These are phyloP conservation scores for Hycleus phaleratus DNA, from an alignment of 1,140 invertebrate genomes.

Conservation along the genomic window DNA sequence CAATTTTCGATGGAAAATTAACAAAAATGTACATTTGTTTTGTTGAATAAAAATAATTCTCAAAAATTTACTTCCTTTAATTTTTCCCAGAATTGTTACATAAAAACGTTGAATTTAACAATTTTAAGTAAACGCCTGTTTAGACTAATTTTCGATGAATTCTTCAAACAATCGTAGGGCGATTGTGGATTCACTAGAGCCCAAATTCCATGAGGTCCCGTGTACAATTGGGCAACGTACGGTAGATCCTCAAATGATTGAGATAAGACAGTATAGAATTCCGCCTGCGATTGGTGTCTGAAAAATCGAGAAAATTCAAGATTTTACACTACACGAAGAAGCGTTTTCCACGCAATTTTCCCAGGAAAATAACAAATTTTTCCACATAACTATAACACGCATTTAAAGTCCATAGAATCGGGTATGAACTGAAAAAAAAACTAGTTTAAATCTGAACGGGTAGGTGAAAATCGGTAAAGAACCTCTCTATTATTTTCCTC, in stretches of 20 bases:
- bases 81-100: not conserved
- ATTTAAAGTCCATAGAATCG: too few relatives aligned
- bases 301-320: conserved; percentile 17
- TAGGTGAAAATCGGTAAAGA: too few relatives aligned
- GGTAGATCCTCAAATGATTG: conserved; percentile 34
- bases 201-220: conserved; percentile 29
- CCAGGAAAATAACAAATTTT: too few relatives aligned
- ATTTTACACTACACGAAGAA: too few relatives aligned
- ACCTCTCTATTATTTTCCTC: too few relatives aligned
- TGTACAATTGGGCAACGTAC: conserved; percentile 33
- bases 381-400: too few relatives aligned
- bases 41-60: not conserved
- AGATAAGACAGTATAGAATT: conserved; percentile 32
- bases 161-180: conserved; percentile 9
- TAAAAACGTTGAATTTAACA: conserved; percentile 5
- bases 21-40: not conserved
- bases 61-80: too few relatives aligned
- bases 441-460: too few relatives aligned
- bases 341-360: too few relatives aligned
- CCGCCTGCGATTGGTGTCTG: conserved; percentile 30
- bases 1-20: not conserved
- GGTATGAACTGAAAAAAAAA: too few relatives aligned
- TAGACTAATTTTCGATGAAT: not conserved
- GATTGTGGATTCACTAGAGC: conserved; percentile 29
- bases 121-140: conserved; percentile 3